Evolutionary conservation across 1,140 invertebrate species (phyloP), one percentile per base, ranked within the genome.

Genomic region (Papilio aristodemus): DNA sequence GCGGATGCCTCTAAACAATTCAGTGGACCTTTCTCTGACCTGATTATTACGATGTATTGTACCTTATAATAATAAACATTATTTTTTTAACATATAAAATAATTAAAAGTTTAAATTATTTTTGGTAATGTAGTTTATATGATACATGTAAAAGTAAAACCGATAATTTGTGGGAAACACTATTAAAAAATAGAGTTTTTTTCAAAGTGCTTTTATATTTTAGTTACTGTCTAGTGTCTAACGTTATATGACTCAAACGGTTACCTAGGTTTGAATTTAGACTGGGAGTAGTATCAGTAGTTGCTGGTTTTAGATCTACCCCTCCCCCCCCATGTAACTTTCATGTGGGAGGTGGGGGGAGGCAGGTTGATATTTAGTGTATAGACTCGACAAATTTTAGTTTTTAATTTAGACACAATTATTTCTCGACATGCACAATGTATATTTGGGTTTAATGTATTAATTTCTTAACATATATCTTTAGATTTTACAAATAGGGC

Each of bases 401-500:
- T 46, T 46, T 17, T 17, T 46, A 19, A 46, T 46, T 19, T 46
- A 46, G 43, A 19, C 14, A 43, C 6, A 43, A 46, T 46, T 32
- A 46, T 46, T n/a, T n/a, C n/a, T n/a, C n/a, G 46, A 54, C 46
- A 22, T 54, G 19, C 22, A 54, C 17, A 19, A n/a, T 54, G 46
- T 54, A 54, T 54, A 54, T 54, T 54, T 54, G 46, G 46, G 46
- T 22, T 54, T 54, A 11, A 54, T 54, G 10, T 54, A 17, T 50
- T 54, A 13, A 22, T 50, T 50, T 50, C 19, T 50, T 50, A 17
- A 46, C 43, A 46, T 46, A 25, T 54, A 8, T 71, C 69, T 66
- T 36, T 58, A 70, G 60, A 66, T 38, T 60, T 62, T 54, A 27
- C 27, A 41, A 77, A 69, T 69, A 68, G 14, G 68, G 59, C 75